Conservation (phyloP, 1,140 invertebrate species). For the Lanistes nyassanus region DNA sequence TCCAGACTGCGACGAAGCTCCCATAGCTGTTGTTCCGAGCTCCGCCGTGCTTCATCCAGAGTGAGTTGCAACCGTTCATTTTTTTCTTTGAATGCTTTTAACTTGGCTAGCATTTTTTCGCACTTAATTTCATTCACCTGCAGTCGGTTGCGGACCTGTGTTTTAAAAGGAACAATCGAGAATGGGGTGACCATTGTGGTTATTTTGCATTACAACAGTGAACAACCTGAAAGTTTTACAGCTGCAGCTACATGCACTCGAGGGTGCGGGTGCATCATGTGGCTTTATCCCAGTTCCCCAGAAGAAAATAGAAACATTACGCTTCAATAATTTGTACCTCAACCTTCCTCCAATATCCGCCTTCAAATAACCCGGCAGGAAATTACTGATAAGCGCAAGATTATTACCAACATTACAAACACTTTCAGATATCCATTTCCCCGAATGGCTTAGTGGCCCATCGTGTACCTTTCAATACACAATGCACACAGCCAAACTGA, state of each 20-base stretch:
- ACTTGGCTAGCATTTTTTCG: conserved; percentile 62
- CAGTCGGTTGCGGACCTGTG: conserved; percentile 34
- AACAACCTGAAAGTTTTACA: neutral
- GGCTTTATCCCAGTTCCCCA: no score
- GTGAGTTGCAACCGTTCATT: conserved; percentile 55
- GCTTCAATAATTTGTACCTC: no score
- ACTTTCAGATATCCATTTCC: no score
- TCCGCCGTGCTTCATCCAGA: conserved; percentile 18
- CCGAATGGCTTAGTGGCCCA: no score
- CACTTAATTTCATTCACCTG: conserved; percentile 53
- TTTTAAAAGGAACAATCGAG: neutral
- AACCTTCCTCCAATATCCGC: no score
- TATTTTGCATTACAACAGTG: neutral
- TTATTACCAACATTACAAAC: no score
- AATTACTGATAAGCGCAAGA: no score
- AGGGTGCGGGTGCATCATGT: no score
- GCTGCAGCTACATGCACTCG: neutral
- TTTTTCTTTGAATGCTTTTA: conserved; percentile 63
- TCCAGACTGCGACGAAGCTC: conserved; percentile 25
- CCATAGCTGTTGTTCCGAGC: conserved; percentile 19
- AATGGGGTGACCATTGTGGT: neutral
- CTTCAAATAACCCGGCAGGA: no score
- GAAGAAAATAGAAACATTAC: no score
- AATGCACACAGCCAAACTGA: conserved; percentile 17
- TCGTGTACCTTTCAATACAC: no score